phyloP scores from a whole-genome alignment of 2,113 vertebrate genomes.

The Mesoclemmys tuberculata region DNA sequence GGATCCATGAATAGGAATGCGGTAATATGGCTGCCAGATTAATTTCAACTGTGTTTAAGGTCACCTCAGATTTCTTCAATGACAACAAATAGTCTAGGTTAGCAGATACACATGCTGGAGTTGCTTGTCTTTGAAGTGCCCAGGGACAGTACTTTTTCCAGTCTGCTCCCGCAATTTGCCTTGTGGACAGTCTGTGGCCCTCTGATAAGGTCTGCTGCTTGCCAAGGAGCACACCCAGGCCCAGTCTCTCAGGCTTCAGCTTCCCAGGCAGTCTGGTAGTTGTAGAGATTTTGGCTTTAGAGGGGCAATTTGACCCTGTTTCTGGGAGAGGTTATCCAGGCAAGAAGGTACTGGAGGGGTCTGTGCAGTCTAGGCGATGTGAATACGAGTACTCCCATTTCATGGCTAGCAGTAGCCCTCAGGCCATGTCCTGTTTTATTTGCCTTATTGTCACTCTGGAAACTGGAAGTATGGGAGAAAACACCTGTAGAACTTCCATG shows the following conservation, averaged over 20 bases:
- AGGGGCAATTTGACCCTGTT: fast-evolving
- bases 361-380: background rate
- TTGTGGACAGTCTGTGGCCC: background rate
- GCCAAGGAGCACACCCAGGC: background rate
- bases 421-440: background rate
- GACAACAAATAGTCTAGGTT: background rate
- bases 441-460: background rate
- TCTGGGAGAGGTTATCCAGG: background rate
- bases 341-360: fast-evolving
- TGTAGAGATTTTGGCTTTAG: background rate
- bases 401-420: fast-evolving
- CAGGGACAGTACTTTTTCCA: fast-evolving
- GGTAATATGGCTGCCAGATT: background rate
- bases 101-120: fast-evolving
- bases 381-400: background rate
- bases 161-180: background rate
- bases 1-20: background rate
- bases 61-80: background rate
- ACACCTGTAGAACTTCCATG: fast-evolving
- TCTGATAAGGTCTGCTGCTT: background rate
- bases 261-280: fast-evolving
- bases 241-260: background rate
- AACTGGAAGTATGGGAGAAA: fast-evolving
- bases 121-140: background rate
- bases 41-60: background rate